Conservation (phyloP, 1,140 invertebrate genomes). For the Vollenhovia emeryi region DNA sequence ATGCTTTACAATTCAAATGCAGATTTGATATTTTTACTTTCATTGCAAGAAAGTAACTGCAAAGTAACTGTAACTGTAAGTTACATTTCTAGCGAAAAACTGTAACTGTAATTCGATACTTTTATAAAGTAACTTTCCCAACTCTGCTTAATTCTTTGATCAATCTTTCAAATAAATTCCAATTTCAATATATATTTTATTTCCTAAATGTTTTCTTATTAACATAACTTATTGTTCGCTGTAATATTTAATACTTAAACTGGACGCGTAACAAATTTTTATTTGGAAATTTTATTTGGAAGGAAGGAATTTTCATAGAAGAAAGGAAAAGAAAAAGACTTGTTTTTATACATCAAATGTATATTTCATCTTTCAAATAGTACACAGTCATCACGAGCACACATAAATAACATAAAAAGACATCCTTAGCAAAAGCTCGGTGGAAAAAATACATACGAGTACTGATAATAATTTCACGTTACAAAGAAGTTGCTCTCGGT, state of each 20-base stretch:
- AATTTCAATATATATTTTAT: background rate
- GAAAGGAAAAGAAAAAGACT: background rate
- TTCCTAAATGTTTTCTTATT: background rate
- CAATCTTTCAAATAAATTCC: background rate
- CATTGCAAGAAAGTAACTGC: too few species aligned
- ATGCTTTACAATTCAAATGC: too few species aligned
- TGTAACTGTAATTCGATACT: too few species aligned
- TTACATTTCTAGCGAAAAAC: too few species aligned
- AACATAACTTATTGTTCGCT: background rate
- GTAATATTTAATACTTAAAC: background rate
- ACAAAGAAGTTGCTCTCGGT: background rate
- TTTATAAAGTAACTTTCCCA: too few species aligned
- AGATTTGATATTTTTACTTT: too few species aligned
- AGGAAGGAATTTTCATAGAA: background rate
- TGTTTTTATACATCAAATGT: constrained; percentile 47
- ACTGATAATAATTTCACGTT: constrained; percentile 6
- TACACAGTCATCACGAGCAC: constrained; percentile 49
- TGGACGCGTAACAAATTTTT: background rate
- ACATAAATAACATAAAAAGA: constrained; percentile 44
- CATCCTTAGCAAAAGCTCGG: constrained; percentile 35
- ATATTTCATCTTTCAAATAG: constrained; percentile 45
- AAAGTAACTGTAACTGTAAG: too few species aligned
- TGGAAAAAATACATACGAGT: constrained; percentile 2
- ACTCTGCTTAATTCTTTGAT: background rate
- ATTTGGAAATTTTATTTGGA: too few species aligned